Evolutionary conservation across 2,113 vertebrate genomes (phyloP).

Genomic region (Amblyornis subalaris): DNA sequence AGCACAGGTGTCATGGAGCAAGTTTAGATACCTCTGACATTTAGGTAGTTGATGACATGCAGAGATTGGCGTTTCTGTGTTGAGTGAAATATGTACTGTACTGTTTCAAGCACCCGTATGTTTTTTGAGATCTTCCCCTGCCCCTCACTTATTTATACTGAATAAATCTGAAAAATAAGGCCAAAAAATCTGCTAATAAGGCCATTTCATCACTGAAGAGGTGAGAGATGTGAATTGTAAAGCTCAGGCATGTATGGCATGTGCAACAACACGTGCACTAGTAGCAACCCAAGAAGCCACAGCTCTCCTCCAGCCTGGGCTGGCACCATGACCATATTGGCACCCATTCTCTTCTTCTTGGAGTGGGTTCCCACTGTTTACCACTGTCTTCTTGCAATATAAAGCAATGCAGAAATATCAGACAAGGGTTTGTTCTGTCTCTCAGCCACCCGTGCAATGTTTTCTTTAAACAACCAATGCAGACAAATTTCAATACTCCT

Average conservation of each 20-base stretch:
- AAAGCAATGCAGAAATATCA: not conserved
- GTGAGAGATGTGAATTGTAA: not conserved
- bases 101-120: not conserved
- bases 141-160: not conserved
- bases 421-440: not conserved
- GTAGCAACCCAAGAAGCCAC: not conserved
- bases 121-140: not conserved
- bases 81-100: not conserved
- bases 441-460: not conserved
- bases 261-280: not conserved
- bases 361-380: not conserved
- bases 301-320: not conserved
- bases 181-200: not conserved
- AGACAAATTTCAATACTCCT: constrained; percentile 28
- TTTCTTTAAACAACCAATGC: not conserved
- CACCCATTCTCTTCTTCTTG: not conserved
- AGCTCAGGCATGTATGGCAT: not conserved
- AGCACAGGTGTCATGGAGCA: not conserved
- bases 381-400: not conserved
- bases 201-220: not conserved
- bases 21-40: not conserved
- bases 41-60: fast-evolving
- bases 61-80: not conserved
- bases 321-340: not conserved
- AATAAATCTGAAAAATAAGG: not conserved